A percentile compares a stretch with the other conserved stretches of the same genome.
Conservation (phyloP, 2,797 vertebrate species). For the Lutjanus campechanus region DNA sequence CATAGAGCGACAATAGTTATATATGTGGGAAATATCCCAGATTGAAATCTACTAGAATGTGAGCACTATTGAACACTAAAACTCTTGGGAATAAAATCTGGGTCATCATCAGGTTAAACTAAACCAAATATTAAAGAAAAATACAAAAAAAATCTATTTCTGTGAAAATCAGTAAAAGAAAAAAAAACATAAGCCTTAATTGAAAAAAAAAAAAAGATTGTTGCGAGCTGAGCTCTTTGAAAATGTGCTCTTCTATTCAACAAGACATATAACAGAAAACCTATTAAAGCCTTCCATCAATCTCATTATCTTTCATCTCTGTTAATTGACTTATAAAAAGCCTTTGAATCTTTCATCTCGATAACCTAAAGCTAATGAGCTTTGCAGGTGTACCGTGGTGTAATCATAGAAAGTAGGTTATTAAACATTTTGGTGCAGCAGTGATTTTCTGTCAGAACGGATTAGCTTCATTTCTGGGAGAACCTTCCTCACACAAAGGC, state of each 20-base stretch:
- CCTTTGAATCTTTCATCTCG: constrained; percentile 38
- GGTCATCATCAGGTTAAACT: background rate
- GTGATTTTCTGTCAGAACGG: constrained; percentile 55
- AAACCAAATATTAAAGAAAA: too few species aligned
- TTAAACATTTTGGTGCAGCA: constrained; percentile 57
- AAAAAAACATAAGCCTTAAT: background rate
- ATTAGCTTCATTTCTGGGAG: constrained; percentile 44
- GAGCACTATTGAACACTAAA: background rate
- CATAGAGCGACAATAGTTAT: too few species aligned
- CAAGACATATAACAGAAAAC: constrained; percentile 31
- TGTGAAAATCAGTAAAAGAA: background rate
- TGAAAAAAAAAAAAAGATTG: background rate
- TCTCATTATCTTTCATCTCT: constrained; percentile 55
- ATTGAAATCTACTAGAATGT: too few species aligned
- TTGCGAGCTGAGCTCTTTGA: constrained; percentile 4
- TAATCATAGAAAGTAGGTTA: constrained; percentile 57
- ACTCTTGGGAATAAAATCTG: background rate
- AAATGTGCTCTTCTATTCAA: constrained; percentile 13
- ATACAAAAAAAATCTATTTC: background rate
- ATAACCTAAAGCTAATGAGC: constrained; percentile 60
- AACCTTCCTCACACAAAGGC: constrained; percentile 22
- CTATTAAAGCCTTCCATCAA: constrained; percentile 54
- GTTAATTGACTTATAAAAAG: constrained; percentile 55
- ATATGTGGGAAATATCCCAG: background rate
- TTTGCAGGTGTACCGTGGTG: constrained; percentile 53